These are phyloP conservation scores for Nesospiza acunhae DNA, from an alignment of 2,113 vertebrate genomes.

Conservation along the genomic window DNA sequence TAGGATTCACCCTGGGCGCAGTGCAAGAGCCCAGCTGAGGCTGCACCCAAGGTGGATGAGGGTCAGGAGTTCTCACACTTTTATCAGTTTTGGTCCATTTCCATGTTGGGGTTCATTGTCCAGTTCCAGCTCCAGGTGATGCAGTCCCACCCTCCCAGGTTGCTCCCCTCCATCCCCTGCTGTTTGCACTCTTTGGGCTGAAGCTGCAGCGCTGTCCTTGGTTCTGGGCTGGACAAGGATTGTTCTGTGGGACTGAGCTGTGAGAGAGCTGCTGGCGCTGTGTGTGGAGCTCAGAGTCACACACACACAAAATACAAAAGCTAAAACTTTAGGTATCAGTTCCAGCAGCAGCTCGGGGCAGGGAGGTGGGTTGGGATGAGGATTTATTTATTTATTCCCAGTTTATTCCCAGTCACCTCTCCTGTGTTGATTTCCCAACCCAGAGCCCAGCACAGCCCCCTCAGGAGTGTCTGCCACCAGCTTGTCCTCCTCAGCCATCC, in stretches of 20 bases:
- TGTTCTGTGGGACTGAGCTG: background rate
- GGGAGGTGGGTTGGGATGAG: background rate
- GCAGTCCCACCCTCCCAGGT: background rate
- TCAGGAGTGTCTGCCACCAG: conserved; percentile 80
- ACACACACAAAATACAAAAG: background rate
- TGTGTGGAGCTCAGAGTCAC: background rate
- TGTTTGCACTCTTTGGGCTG: background rate
- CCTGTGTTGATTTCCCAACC: background rate
- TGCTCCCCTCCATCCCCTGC: background rate
- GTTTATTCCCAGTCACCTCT: background rate
- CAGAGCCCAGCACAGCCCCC: conserved; percentile 86
- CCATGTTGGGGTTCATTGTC: background rate
- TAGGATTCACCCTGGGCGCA: background rate
- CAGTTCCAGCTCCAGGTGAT: background rate
- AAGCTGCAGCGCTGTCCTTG: background rate
- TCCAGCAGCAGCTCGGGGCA: background rate
- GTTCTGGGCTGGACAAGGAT: background rate
- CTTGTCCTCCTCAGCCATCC: conserved; percentile 87
- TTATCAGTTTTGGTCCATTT: background rate
- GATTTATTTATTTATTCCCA: background rate
- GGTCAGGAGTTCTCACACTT: background rate
- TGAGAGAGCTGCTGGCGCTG: background rate
- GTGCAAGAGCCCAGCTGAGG: fast-evolving
- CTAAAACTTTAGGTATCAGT: background rate
- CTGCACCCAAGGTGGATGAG: background rate